Percentiles rank a stretch among this genome's conserved stretches.
Conservation (phyloP, 2,113 vertebrate genomes). For the Indicator maculatus region DNA sequence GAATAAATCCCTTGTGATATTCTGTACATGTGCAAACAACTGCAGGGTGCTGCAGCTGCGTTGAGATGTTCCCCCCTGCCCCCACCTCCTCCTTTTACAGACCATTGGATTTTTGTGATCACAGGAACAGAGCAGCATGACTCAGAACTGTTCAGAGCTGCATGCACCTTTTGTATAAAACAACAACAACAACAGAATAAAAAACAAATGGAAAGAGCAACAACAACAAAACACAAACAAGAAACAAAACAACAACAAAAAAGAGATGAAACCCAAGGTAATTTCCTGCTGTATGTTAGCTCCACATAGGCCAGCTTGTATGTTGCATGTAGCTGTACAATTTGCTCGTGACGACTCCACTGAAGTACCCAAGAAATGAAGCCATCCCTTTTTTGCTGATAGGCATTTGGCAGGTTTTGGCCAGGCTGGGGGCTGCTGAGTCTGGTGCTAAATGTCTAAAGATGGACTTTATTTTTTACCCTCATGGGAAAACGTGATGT, state of each 20-base stretch:
- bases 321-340: conserved; percentile 99
- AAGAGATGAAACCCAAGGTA: conserved; percentile 75
- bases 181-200: conserved; percentile 27
- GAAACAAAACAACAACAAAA: conserved; percentile 7
- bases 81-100: conserved; percentile 73
- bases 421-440: conserved; percentile 79
- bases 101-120: conserved; percentile 82
- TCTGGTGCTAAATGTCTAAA: conserved; percentile 92
- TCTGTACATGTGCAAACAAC: conserved; percentile 81
- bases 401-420: conserved; percentile 86
- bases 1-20: conserved; percentile 79
- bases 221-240: conserved; percentile 24
- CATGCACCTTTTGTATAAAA: conserved; percentile 92
- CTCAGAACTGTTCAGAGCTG: conserved; percentile 92
- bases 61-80: conserved; percentile 64
- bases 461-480: conserved; percentile 89
- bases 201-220: conserved; percentile 69
- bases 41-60: conserved; percentile 78
- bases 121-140: conserved; percentile 91
- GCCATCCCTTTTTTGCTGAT: conserved; percentile 91
- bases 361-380: conserved; percentile 94
- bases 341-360: conserved; percentile 98
- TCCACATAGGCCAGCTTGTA: conserved; percentile 97
- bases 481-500: conserved; percentile 86
- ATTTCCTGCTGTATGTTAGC: conserved; percentile 95